phyloP scores from a whole-genome alignment of 2,888 invertebrate genomes.

The Tethea ocularis region DNA sequence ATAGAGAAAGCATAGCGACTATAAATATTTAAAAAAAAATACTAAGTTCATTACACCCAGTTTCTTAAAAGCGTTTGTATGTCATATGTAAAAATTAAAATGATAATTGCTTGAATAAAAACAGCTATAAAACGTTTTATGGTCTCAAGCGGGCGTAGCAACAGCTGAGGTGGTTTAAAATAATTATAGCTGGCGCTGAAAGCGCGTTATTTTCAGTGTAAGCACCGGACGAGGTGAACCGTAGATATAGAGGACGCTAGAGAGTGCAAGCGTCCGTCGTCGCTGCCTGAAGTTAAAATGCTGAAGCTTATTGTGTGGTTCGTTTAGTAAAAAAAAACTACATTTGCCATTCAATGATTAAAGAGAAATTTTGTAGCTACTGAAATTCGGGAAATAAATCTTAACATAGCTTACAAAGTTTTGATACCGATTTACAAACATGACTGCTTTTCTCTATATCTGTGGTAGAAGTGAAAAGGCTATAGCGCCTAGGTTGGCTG shows the following conservation, averaged over 20 bases:
- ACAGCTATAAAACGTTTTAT: slow-evolving; percentile 43
- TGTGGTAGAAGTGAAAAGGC: slow-evolving; percentile 22
- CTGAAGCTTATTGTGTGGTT: no score
- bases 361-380: background rate
- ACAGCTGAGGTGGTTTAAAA: slow-evolving; percentile 45
- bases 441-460: background rate
- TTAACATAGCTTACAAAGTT: no score
- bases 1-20: no score
- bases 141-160: slow-evolving; percentile 26
- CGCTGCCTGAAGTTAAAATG: background rate
- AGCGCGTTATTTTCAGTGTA: slow-evolving; percentile 30
- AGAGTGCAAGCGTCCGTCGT: background rate
- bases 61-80: slow-evolving; percentile 1
- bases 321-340: background rate
- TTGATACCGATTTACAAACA: no score
- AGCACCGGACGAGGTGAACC: slow-evolving; percentile 13
- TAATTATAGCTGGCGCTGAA: slow-evolving; percentile 46
- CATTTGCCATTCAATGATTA: background rate
- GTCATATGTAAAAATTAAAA: slow-evolving; percentile 14
- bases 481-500: slow-evolving; percentile 4
- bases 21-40: no score
- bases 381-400: no score
- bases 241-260: slow-evolving; percentile 5
- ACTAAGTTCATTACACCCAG: background rate
- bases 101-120: slow-evolving; percentile 29